phyloP scores from a whole-genome alignment of 2,113 vertebrate genomes.

The Chloropsis cyanopogon region DNA sequence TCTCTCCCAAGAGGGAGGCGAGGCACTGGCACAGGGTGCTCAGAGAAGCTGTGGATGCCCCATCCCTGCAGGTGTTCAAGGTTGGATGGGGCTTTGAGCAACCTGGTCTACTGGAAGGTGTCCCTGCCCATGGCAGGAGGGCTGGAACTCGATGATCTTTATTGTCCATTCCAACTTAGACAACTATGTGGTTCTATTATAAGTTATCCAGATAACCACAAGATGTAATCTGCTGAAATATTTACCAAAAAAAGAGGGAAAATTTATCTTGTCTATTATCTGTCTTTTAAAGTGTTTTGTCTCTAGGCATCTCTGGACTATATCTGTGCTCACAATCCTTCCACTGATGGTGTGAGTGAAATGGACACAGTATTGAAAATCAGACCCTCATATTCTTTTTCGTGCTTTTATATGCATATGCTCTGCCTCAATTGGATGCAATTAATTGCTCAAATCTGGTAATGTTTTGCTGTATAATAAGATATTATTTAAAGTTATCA shows the following conservation, averaged over 20 bases:
- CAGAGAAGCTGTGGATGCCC: background rate
- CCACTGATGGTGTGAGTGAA: background rate
- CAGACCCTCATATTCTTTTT: background rate
- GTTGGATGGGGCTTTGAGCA: background rate
- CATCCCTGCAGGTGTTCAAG: background rate
- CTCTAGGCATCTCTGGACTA: background rate
- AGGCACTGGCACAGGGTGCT: background rate
- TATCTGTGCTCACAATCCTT: background rate
- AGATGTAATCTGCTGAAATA: background rate
- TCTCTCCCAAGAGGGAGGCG: background rate
- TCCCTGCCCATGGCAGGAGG: background rate
- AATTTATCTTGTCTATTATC: background rate
- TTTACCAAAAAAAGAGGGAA: background rate
- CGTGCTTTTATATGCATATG: background rate
- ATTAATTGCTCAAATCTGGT: background rate
- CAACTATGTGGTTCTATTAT: background rate
- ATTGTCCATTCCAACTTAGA: background rate
- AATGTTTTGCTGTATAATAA: background rate
- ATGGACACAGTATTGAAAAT: background rate
- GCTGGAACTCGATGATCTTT: background rate
- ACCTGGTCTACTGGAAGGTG: background rate
- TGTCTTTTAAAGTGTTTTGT: background rate
- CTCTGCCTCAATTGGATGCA: background rate
- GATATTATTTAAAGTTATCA: background rate
- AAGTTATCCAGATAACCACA: background rate